These are phyloP conservation scores for Perognathus longimembris DNA, from an alignment of 2,113 vertebrate genomes.

Conservation along the genomic window DNA sequence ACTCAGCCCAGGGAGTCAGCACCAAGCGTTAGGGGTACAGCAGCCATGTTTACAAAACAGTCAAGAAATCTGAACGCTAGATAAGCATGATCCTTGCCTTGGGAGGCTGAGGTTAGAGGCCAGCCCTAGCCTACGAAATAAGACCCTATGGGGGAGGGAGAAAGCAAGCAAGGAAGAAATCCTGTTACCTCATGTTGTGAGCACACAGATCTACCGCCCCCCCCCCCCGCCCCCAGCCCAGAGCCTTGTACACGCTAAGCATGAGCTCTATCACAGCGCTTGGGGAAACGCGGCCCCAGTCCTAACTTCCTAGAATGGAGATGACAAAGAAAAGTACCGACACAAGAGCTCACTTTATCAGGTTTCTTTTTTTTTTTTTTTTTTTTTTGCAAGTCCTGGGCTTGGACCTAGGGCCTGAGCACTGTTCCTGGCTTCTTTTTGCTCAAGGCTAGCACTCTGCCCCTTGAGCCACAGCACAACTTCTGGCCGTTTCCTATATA, in stretches of 20 bases:
- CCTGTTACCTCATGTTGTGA: no score
- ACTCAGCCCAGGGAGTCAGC: background rate
- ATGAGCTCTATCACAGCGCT: background rate
- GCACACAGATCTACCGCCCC: no score
- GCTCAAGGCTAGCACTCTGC: no score
- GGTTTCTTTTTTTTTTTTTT: no score
- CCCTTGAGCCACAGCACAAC: no score
- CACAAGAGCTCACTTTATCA: background rate
- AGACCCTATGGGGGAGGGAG: no score
- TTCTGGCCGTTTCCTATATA: no score
- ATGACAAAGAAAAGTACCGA: background rate
- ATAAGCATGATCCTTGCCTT: background rate
- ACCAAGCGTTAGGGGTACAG: background rate
- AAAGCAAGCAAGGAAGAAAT: background rate
- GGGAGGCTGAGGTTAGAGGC: no score
- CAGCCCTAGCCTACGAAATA: no score
- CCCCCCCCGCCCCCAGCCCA: background rate
- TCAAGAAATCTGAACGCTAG: background rate
- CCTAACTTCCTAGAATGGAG: background rate
- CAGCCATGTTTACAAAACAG: background rate
- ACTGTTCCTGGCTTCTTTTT: no score
- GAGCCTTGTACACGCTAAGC: background rate
- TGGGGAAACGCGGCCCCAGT: background rate
- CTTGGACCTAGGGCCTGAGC: no score
- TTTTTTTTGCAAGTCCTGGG: no score